These are phyloP conservation scores for Strigamia crassipes DNA, from an alignment of 2,888 invertebrate genomes.

Conservation along the genomic window DNA sequence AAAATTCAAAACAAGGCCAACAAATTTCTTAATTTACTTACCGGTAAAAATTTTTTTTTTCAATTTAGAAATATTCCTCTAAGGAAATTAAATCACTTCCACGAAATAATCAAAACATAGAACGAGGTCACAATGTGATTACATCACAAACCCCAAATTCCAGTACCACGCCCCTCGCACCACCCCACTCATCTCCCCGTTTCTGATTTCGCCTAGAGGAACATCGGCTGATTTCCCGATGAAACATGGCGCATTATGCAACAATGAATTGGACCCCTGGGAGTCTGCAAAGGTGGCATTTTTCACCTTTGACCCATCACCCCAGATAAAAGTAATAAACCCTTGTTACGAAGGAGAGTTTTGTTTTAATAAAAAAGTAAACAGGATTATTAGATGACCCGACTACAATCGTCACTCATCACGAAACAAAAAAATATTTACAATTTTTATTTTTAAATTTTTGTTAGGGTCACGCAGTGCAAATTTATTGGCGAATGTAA, in stretches of 20 bases:
- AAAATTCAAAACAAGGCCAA: too few relatives aligned
- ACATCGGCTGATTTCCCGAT: background rate
- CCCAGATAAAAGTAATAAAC: conserved; percentile 2
- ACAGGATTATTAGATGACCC: background rate
- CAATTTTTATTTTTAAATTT: background rate
- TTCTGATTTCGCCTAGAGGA: background rate
- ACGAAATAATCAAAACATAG: background rate
- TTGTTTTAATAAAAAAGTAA: conserved; percentile 6
- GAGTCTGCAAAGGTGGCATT: background rate
- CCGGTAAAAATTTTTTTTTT: too few relatives aligned
- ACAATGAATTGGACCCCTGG: conserved; percentile 32
- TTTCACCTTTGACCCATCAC: background rate
- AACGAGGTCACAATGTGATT: background rate
- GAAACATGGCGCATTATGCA: background rate
- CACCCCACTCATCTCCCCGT: conserved; percentile 1
- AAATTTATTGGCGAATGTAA: background rate
- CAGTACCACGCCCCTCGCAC: background rate
- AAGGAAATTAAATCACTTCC: background rate
- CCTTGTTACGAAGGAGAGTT: background rate
- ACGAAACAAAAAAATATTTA: background rate
- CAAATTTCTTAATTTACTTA: background rate
- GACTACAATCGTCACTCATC: background rate
- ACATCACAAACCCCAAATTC: conserved; percentile 31
- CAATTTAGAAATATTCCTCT: background rate
- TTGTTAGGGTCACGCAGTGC: background rate